Base-by-base conservation (phyloP, 2,888 invertebrate species). In the Oxyscelio sp. region DNA sequence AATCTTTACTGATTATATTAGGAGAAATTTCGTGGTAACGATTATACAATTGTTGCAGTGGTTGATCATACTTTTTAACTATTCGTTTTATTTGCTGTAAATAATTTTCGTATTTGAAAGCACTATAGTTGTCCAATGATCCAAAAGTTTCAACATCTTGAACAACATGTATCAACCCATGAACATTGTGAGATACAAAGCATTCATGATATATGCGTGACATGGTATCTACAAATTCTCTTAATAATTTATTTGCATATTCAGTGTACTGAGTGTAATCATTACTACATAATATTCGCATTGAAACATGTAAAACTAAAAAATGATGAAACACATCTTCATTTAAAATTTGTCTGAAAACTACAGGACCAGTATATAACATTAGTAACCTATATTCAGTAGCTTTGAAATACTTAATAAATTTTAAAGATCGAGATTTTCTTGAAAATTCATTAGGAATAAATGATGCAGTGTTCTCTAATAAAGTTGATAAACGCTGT, bases 401-500 rank as follows among this genome's bases (percentile, higher is more conserved):
- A 9, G 34, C 11, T n/a, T n/a, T n/a, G n/a, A n/a, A n/a, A n/a
- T n/a, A n/a, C n/a, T n/a, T n/a, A n/a, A n/a, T n/a, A n/a, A 34
- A 34, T 34, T 34, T 9, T 11, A 34, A 11, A 2, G 34, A 34
- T 11, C 34, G 34, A 34, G 34, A 9, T 34, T 34, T 34, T 56
- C 83, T 45, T 34, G 31, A 27, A 71, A 83, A 83, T 58, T 83
- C 79, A 83, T 59, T 31, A 4, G 70, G 56, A 73, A 73, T 11
- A 40, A 17, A 73, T 11, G 19, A 8, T 59, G 19, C 59, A 24
- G 5, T 22, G 9, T 59, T 45, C 59, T 73, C 59, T 13, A 73
- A 38, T 43, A 50, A 21, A 27, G 6, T 21, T 11, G 71, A 73
- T 45, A 59, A 59, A n/a, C 38, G 50, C 9, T 3, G 13, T 27